Base-by-base conservation (phyloP, 92 coral and sea anemone genomes). In the Porites evermanni region DNA sequence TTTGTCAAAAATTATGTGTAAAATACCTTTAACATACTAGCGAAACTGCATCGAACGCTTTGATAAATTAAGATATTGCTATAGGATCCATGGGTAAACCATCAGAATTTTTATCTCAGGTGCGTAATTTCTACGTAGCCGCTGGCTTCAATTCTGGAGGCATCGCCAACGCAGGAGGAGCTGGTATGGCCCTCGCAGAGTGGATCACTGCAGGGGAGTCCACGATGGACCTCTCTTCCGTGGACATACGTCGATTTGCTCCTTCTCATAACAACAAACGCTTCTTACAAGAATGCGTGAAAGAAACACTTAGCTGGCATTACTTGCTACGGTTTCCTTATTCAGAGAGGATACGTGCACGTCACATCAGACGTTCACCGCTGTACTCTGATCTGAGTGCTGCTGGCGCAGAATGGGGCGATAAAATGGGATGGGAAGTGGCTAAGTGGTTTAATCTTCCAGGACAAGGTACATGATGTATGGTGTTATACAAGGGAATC, bases 101-200 rank as follows among this genome's bases (percentile, higher is more conserved):
- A 14, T 75, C 47, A 38, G 47, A 38, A 12, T 64, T 68, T 53
- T 54, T 85, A 4, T 53, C 53, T 70, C 13, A 96, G 99, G 87
- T 96, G 52, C 89, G 91, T 44, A 97, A 95, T 72, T 93, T 93
- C 75, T 97, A 84, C 71, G 93, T 97, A 16, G 97, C 95, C 13
- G 98, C 98, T 79, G 99, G 95, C 52, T 95, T 97, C 93, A 86
- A 89, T 83, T 97, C 99, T 4, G 89, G 94, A 56, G 99, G 99
- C 17, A 93, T 97, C 10, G 99, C 96, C 24, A 95, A 93, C 52
- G 97, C 94, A 4, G 99, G 92, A 67, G 99, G 99, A 1, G 94
- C 94, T 4, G 99, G 99, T 60, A 95, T 89, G 84, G 99, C 97
- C 67, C 92, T 97, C 12, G 94, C 98, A 11, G 94, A 93, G 69